A percentile compares a stretch with the other conserved stretches of the same genome.
phyloP scores from a whole-genome alignment of 1,140 invertebrate species.

The Gonioctena quinquepunctata region DNA sequence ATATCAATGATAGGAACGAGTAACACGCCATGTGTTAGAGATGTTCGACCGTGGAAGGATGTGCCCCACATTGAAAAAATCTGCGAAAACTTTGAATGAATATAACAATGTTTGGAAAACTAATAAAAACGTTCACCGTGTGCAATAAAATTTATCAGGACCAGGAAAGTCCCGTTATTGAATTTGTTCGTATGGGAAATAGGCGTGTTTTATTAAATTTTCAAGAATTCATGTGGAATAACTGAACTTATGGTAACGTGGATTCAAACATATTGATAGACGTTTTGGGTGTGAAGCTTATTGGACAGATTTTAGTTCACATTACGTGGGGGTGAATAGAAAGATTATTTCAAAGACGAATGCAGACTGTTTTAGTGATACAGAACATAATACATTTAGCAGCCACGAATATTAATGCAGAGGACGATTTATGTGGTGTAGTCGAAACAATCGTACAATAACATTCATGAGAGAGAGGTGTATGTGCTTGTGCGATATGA shows the following conservation, averaged over 20 bases:
- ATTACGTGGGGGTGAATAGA: too few relatives aligned
- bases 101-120: constrained; percentile 29
- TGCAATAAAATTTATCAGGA: constrained; percentile 36
- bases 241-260: constrained; percentile 23
- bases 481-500: too few relatives aligned
- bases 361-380: too few relatives aligned
- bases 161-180: constrained; percentile 32
- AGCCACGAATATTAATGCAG: too few relatives aligned
- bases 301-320: too few relatives aligned
- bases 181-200: constrained; percentile 32
- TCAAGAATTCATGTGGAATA: constrained; percentile 33
- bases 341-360: too few relatives aligned
- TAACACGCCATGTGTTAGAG: not conserved
- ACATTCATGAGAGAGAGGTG: too few relatives aligned
- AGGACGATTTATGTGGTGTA: too few relatives aligned
- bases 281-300: too few relatives aligned
- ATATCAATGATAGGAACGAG: too few relatives aligned
- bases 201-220: constrained; percentile 39
- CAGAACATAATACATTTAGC: too few relatives aligned
- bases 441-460: too few relatives aligned
- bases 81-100: constrained; percentile 6
- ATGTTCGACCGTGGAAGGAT: not conserved
- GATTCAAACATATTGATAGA: not conserved
- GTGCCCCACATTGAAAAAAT: constrained; percentile 12
- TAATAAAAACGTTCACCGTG: constrained; percentile 34